Conservation (phyloP, 2,113 vertebrate genomes). For the Dinomys branickii region DNA sequence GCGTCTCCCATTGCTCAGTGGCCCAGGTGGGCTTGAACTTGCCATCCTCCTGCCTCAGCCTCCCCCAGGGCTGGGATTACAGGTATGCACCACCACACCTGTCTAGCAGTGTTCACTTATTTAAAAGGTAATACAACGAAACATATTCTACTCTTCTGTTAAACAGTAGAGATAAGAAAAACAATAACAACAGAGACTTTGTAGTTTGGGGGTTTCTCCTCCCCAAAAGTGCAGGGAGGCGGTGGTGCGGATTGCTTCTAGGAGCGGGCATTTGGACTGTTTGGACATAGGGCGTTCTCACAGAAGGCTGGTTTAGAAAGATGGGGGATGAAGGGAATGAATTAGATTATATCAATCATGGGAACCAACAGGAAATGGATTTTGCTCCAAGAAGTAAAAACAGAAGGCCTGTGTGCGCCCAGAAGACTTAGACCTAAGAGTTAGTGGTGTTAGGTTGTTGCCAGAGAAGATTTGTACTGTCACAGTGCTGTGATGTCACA, state of each 20-base stretch:
- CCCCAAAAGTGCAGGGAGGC: not conserved
- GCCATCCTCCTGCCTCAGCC: not conserved
- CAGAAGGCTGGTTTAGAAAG: constrained; percentile 32
- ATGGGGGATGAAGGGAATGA: not conserved
- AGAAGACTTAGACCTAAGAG: constrained; percentile 25
- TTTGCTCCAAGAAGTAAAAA: constrained; percentile 40
- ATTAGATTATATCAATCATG: not conserved
- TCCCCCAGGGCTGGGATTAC: not conserved
- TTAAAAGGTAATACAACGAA: constrained; percentile 46
- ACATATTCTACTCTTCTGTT: not conserved
- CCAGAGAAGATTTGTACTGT: constrained; percentile 53
- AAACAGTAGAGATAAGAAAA: not conserved
- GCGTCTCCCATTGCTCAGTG: not conserved
- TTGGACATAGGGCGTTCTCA: constrained; percentile 1
- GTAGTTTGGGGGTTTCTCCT: not conserved
- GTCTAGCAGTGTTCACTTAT: not conserved
- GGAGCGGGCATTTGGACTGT: not conserved
- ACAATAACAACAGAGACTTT: not conserved
- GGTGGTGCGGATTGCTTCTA: not conserved
- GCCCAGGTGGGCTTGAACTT: not conserved
- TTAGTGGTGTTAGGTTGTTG: constrained; percentile 64
- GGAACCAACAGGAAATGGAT: constrained; percentile 7
- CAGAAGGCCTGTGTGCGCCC: not conserved
- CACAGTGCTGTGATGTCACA: constrained; percentile 61
- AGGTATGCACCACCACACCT: not conserved